Evolutionary conservation across 30 jellyfish, hydroid and myxozoan genomes (phyloP).

Genomic region (Chrysaora quinquecirrha): DNA sequence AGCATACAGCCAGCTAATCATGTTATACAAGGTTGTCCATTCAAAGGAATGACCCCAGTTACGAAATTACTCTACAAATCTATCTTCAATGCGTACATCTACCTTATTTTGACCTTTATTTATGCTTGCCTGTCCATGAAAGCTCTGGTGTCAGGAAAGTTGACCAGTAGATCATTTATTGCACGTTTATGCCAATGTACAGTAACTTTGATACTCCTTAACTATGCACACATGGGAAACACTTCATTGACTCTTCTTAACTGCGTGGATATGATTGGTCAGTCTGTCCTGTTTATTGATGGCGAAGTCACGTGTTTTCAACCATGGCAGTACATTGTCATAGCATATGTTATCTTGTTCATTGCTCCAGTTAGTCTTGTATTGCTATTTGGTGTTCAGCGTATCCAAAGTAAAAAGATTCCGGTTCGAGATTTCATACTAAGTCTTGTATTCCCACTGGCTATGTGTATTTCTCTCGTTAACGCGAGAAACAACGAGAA

Average conservation of each 20-base stretch:
- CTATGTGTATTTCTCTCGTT: background rate
- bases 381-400: background rate
- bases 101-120: background rate
- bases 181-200: constrained; percentile 16
- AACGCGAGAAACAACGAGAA: background rate
- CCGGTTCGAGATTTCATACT: constrained; percentile 4
- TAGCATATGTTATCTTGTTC: constrained; percentile 12
- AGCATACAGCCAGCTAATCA: constrained; percentile 23
- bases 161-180: background rate
- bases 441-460: constrained; percentile 10
- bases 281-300: constrained; percentile 36
- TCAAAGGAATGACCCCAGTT: constrained; percentile 42
- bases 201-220: constrained; percentile 13
- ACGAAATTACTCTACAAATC: constrained; percentile 22
- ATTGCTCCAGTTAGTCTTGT: constrained; percentile 22
- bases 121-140: background rate
- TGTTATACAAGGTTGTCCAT: constrained; percentile 12
- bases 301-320: constrained; percentile 48
- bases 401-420: background rate
- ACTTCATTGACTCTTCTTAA: constrained; percentile 13
- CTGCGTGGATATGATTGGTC: constrained; percentile 23
- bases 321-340: constrained; percentile 34
- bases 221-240: constrained; percentile 16
- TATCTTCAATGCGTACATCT: constrained; percentile 6
- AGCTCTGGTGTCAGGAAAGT: background rate